Conservation (phyloP, 2,888 invertebrate genomes). For the Theretra japonica region DNA sequence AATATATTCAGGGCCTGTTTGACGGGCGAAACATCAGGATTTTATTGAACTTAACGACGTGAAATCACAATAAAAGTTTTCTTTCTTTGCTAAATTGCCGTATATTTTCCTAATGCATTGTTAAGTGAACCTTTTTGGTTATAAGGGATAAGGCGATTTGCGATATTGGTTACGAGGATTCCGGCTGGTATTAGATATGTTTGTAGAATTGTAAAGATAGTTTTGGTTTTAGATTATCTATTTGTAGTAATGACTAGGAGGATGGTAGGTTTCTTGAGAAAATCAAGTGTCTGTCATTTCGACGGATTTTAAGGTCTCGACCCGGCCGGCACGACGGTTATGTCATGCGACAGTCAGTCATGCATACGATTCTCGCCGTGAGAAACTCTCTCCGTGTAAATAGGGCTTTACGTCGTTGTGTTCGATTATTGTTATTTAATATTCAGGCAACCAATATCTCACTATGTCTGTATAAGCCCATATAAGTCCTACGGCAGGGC, state of each 20-base stretch:
- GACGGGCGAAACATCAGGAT: slow-evolving; percentile 19
- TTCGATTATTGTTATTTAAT: too few species aligned
- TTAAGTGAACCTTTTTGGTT: slow-evolving; percentile 14
- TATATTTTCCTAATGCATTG: slow-evolving; percentile 18
- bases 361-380: too few species aligned
- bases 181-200: neutral
- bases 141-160: neutral
- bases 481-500: too few species aligned
- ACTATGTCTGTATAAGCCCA: too few species aligned
- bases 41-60: slow-evolving; percentile 29
- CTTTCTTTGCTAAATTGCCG: slow-evolving; percentile 7
- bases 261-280: too few species aligned
- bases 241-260: neutral
- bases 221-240: neutral
- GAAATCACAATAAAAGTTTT: slow-evolving; percentile 26
- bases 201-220: neutral
- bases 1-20: slow-evolving; percentile 24
- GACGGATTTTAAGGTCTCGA: too few species aligned
- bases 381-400: too few species aligned
- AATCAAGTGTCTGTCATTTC: too few species aligned
- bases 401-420: too few species aligned
- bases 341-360: too few species aligned
- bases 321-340: too few species aligned
- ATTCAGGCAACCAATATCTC: too few species aligned
- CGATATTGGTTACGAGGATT: neutral